Evolutionary conservation across 37 sponge, comb jelly and placozoan species (phyloP), one percentile per base, ranked within the genome.

Genomic region (Axinella damicornis): DNA sequence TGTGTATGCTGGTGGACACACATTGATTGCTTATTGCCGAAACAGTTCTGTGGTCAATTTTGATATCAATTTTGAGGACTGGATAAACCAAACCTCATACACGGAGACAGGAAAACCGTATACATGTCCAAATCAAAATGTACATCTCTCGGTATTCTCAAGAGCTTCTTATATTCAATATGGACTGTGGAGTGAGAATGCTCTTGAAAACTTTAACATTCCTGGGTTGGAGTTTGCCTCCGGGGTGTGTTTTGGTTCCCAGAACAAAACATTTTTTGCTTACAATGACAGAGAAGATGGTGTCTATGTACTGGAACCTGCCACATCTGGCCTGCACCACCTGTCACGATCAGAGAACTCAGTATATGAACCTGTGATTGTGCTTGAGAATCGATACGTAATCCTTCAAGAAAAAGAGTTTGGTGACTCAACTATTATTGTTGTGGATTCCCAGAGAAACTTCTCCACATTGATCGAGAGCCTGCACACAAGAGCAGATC

Each of bases 21-120:
- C n/a, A 32, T 6, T 74, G 59, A 28, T 74, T 24, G 75, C 53
- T 9, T 74, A 74, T 33, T 74, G 75, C 33, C 57, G 56, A 58
- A 55, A 28, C 27, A 27, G 19, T 9, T 20, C 32, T 25, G 46
- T 46, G 46, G 58, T 74, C 33, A 55, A 74, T 17, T 30, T 34
- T 57, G n/a, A 33, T 57, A 57, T 74, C 2, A 11, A 74, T 2
- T 31, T n/a, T 54, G 75, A 55, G 19, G 34, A 28, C 59, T 30
- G 69, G 69, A 32, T 19, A 2, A 19, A 30, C 4, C 69, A 67
- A 35, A 19, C 22, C 2, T 33, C 17, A 24, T 57, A 57, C 34
- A 30, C 2, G 1, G 31, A 55, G 27, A 57, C 5, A n/a, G 75
- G 75, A 2, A 22, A 18, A 56, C 75, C 58, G 12, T 74, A 74